These are phyloP conservation scores for Standfussiana lucernea DNA, from an alignment of 2,888 invertebrate species.

Conservation along the genomic window DNA sequence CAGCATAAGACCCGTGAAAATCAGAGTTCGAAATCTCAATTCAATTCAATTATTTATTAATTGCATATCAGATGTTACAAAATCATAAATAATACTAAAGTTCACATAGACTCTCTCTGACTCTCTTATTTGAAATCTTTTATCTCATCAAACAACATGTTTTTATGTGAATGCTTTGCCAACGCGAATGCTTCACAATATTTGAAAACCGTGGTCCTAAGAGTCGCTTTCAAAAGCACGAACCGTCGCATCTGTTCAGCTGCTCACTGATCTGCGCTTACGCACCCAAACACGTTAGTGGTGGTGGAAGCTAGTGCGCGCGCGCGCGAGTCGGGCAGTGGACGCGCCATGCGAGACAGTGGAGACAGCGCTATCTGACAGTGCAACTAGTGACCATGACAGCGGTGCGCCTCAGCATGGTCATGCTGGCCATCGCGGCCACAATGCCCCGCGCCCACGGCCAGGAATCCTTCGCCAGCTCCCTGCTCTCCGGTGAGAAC, in stretches of 20 bases:
- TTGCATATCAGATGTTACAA: too few relatives aligned
- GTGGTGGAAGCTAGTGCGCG: conserved; percentile 79
- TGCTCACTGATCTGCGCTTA: conserved; percentile 64
- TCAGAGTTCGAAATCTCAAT: too few relatives aligned
- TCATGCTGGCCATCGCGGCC: conserved; percentile 74
- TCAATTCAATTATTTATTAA: too few relatives aligned
- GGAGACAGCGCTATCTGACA: conserved; percentile 68
- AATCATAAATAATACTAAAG: too few relatives aligned
- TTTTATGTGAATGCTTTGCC: neutral
- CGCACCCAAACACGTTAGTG: conserved; percentile 79
- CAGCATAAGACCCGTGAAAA: neutral
- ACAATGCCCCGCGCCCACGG: conserved; percentile 73
- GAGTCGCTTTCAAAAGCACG: neutral
- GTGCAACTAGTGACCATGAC: conserved; percentile 77
- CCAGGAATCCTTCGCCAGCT: conserved; percentile 95
- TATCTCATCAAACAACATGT: too few relatives aligned
- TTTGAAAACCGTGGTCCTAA: neutral
- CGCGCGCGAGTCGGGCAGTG: conserved; percentile 77
- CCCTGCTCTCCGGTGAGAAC: conserved; percentile 94
- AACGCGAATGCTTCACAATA: too few relatives aligned
- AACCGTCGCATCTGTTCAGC: conserved; percentile 35
- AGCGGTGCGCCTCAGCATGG: conserved; percentile 72
- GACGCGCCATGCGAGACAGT: conserved; percentile 81
- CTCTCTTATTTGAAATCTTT: too few relatives aligned
- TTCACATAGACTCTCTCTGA: too few relatives aligned